Conservation (phyloP, 2,113 vertebrate genomes). For the Hydropotes inermis region DNA sequence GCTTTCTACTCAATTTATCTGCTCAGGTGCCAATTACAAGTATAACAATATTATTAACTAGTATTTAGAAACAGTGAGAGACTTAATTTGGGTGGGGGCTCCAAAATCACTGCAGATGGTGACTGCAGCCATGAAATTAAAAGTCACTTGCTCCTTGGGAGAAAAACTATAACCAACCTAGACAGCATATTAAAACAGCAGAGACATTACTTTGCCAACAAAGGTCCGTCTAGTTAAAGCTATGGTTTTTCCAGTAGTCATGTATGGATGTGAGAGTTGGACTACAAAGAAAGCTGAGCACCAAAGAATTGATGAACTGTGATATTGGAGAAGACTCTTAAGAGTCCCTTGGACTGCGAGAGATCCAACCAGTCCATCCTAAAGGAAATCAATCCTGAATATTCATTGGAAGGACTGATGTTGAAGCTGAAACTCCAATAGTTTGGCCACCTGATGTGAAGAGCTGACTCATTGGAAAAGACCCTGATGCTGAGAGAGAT, state of each 20-base stretch:
- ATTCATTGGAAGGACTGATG: not conserved
- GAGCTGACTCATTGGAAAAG: not conserved
- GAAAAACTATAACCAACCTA: not conserved
- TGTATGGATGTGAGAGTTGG: not conserved
- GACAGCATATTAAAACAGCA: not conserved
- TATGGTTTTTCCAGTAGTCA: not conserved
- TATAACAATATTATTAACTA: not conserved
- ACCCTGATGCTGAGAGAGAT: not conserved
- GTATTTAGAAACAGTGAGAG: not conserved
- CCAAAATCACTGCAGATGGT: not conserved
- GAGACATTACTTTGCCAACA: not conserved
- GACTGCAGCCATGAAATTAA: not conserved
- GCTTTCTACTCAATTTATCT: not conserved
- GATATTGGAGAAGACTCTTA: not conserved
- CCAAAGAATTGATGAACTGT: not conserved
- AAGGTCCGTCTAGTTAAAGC: not conserved
- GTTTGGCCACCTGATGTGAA: not conserved
- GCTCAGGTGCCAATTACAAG: not conserved
- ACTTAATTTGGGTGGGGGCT: not conserved
- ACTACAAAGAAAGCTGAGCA: not conserved
- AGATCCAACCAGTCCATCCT: not conserved
- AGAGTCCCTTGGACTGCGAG: not conserved
- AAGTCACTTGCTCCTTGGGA: not conserved
- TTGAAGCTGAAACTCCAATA: not conserved
- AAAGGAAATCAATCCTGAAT: not conserved